Evolutionary conservation across 2,113 vertebrate genomes (phyloP).

Genomic region (Manacus vitellinus): DNA sequence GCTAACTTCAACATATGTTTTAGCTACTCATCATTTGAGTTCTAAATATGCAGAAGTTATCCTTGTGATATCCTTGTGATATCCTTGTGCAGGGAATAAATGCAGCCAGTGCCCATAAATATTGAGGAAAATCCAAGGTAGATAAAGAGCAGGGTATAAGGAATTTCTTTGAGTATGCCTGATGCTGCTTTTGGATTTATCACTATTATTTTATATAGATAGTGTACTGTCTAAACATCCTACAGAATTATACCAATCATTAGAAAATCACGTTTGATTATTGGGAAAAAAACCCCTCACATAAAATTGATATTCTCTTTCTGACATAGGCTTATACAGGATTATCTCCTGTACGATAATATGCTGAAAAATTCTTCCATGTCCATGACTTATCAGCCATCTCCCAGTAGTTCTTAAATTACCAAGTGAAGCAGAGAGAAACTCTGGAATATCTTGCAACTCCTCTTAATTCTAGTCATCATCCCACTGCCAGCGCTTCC

Average conservation of each 20-base stretch:
- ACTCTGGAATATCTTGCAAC: neutral
- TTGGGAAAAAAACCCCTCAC: neutral
- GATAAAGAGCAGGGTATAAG: neutral
- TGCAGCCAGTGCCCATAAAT: neutral
- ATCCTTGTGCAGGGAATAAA: slow-evolving; percentile 13
- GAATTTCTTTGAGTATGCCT: neutral
- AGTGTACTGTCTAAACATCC: neutral
- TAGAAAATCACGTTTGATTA: neutral
- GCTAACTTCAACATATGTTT: neutral
- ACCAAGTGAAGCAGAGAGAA: neutral
- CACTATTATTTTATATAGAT: neutral
- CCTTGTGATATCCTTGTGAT: too few relatives aligned
- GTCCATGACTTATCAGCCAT: neutral
- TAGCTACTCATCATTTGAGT: neutral
- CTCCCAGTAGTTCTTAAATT: neutral
- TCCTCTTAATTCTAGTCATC: neutral
- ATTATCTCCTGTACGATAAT: accelerated
- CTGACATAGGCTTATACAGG: neutral
- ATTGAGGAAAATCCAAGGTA: neutral
- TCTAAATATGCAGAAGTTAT: neutral
- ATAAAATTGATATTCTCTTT: neutral
- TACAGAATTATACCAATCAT: neutral
- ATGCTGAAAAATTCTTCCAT: neutral
- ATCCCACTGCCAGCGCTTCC: neutral
- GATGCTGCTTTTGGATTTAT: neutral